Percentiles rank a stretch among this genome's conserved stretches.
These are phyloP conservation scores for Aphelocoma californica DNA, from an alignment of 2,797 vertebrate species.

Conservation along the genomic window DNA sequence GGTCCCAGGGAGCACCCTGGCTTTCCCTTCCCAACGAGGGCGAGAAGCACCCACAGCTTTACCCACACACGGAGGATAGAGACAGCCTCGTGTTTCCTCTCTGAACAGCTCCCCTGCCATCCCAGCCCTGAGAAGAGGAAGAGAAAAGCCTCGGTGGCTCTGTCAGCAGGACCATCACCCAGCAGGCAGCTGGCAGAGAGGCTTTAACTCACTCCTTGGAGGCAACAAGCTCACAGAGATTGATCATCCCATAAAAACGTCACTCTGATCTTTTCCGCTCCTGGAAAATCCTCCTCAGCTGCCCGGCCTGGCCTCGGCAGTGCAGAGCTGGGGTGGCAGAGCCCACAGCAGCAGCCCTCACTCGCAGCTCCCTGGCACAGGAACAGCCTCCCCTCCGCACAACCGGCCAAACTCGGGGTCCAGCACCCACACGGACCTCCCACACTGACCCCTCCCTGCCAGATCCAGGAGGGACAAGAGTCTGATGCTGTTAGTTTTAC, in stretches of 20 bases:
- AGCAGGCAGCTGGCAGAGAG: slow-evolving; percentile 44
- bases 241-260: neutral
- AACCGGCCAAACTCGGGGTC: rapidly evolving
- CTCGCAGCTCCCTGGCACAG: neutral
- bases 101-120: neutral
- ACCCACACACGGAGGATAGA: neutral
- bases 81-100: neutral
- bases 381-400: rapidly evolving
- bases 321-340: neutral
- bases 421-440: neutral
- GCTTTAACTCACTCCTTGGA: neutral
- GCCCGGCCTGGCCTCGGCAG: neutral
- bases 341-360: neutral
- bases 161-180: slow-evolving; percentile 11
- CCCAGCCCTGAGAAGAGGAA: neutral
- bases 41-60: neutral
- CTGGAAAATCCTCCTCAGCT: neutral
- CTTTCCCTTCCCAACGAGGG: neutral
- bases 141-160: neutral
- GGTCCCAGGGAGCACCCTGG: neutral
- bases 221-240: slow-evolving; percentile 1
- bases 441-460: neutral
- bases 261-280: neutral
- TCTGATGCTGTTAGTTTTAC: neutral
- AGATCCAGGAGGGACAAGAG: neutral